phyloP scores from a whole-genome alignment of 2,797 vertebrate species.

The Bradypus variegatus region DNA sequence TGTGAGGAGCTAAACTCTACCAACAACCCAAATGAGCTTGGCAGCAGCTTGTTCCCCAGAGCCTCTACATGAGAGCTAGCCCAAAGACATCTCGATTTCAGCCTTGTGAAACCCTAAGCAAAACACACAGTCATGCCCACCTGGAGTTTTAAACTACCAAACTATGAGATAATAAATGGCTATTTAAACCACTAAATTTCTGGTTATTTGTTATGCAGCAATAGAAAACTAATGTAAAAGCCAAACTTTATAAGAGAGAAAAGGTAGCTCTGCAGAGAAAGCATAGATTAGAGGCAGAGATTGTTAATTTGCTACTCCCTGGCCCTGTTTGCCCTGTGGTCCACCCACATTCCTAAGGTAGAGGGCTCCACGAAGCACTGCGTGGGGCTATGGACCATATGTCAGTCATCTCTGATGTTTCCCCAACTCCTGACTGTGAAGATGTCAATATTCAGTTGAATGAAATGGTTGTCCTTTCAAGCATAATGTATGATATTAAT shows the following conservation, averaged over 20 bases:
- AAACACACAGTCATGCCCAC: not conserved
- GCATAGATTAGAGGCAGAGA: not conserved
- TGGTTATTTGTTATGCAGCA: not conserved
- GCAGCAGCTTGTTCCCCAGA: not conserved
- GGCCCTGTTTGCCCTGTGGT: not conserved
- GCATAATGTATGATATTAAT: not conserved
- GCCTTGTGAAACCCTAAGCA: not conserved
- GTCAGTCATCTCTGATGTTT: not conserved
- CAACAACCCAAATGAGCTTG: not conserved
- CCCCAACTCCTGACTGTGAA: not conserved
- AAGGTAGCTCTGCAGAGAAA: not conserved
- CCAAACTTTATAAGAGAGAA: not conserved
- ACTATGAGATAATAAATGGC: not conserved
- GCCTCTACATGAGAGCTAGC: not conserved
- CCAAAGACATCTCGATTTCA: not conserved
- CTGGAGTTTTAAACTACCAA: not conserved
- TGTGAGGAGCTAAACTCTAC: not conserved
- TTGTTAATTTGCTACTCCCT: not conserved
- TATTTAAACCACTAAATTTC: not conserved
- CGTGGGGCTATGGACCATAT: not conserved
- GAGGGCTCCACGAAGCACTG: not conserved
- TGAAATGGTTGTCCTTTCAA: not conserved
- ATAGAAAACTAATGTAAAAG: not conserved
- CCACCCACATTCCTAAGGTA: too few species aligned
- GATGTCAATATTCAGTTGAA: not conserved